phyloP scores from a whole-genome alignment of 2,797 vertebrate genomes.

The Schizopygopsis malacanthus region DNA sequence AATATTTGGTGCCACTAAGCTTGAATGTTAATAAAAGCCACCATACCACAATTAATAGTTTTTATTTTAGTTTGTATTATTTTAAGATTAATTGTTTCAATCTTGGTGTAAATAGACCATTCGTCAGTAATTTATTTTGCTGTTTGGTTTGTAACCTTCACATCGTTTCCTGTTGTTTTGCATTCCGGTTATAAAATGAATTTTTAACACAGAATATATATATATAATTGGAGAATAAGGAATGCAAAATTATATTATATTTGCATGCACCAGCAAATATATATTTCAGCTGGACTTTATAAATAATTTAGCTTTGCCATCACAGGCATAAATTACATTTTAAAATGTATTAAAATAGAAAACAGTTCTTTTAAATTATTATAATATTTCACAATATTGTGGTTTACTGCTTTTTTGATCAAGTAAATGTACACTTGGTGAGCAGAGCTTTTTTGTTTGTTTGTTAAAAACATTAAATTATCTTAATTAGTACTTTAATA shows the following conservation, averaged over 20 bases:
- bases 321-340: neutral
- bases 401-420: neutral
- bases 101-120: neutral
- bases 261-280: neutral
- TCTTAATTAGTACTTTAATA: neutral
- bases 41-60: neutral
- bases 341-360: neutral
- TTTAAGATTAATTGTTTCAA: neutral
- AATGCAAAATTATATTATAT: neutral
- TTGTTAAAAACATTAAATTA: too few relatives aligned
- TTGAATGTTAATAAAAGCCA: neutral
- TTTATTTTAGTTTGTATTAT: neutral
- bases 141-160: neutral
- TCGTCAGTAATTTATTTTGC: neutral
- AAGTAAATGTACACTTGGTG: neutral
- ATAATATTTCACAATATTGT: neutral
- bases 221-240: neutral
- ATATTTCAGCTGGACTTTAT: neutral
- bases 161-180: neutral
- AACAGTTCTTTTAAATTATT: neutral
- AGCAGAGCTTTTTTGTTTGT: neutral
- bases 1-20: neutral
- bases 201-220: neutral
- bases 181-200: neutral
- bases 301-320: neutral